Evolutionary conservation across 2,888 invertebrate genomes (phyloP), one percentile per base, ranked within the genome.

Genomic region (Leptura quadrifasciata): DNA sequence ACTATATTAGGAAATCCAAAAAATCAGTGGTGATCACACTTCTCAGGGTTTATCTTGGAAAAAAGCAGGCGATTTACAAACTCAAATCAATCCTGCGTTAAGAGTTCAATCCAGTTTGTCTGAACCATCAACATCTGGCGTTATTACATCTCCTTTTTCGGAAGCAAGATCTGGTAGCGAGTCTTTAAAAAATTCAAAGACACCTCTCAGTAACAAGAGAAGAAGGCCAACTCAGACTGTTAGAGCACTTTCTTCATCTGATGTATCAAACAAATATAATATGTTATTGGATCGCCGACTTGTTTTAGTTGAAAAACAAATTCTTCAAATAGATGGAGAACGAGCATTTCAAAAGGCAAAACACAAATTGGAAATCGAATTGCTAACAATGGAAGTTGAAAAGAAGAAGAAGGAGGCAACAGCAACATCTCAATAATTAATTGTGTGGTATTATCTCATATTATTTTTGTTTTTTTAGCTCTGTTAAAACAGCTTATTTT

Each of bases 291-390:
- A 31, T 27, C 27, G n/a, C 8, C n/a, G 60, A 1, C 27, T 27
- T n/a, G 60, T 60, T 60, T 27, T 27, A 60, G 6, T 60, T 60
- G 60, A 60, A 60, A 60, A 60, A 60, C 60, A 60, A 60, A 60
- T 60, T 60, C 24, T n/a, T 27, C 21, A 27, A 20, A 20, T 58
- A 24, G 58, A 58, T 20, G 21, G 24, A 58, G 58, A 58, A 58
- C 20, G 20, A 6, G 18, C 60, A 60, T 60, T 60, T 21, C 60
- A 60, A n/a, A 60, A 27, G 27, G n/a, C 27, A 21, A 60, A 60
- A 15, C 21, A n/a, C n/a, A 24, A 27, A 27, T 60, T 60, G n/a
- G 27, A 60, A 60, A 6, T 60, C 15, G 60, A 60, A 60, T 15
- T 60, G n/a, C 60, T 27, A 31, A n/a, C 21, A 21, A 2, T 27